Evolutionary conservation across 2,797 vertebrate species (phyloP).

Genomic region (Lycodopsis pacificus): DNA sequence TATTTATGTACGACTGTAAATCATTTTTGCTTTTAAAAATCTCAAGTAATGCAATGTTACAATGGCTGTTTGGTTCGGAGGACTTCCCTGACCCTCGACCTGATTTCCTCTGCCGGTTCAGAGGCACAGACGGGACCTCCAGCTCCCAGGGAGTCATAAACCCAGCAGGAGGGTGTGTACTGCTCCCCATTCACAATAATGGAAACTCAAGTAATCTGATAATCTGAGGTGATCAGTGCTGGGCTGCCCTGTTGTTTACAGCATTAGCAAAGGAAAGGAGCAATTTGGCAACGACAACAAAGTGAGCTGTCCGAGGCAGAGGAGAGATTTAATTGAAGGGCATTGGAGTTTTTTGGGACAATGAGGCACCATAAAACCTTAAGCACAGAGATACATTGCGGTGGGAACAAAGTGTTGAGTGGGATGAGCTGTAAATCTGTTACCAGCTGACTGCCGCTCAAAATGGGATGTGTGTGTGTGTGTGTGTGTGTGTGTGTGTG

Average conservation of each 20-base stretch:
- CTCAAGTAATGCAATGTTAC: background rate
- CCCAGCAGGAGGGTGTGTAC: slow-evolving; percentile 58
- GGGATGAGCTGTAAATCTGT: slow-evolving; percentile 72
- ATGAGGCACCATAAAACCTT: slow-evolving; percentile 74
- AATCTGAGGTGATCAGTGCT: slow-evolving; percentile 45
- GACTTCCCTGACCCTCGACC: slow-evolving; percentile 60
- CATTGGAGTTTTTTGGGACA: slow-evolving; percentile 59
- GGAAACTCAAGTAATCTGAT: slow-evolving; percentile 58
- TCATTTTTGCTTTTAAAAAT: background rate
- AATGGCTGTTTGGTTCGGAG: background rate
- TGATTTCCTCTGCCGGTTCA: slow-evolving; percentile 51
- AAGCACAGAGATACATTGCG: slow-evolving; percentile 63
- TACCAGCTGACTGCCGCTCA: slow-evolving; percentile 51
- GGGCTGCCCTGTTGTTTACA: slow-evolving; percentile 66
- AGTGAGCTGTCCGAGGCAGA: slow-evolving; percentile 59
- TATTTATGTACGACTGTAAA: background rate
- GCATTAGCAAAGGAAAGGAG: slow-evolving; percentile 64
- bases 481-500: slow-evolving; percentile 8
- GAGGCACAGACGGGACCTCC: slow-evolving; percentile 55
- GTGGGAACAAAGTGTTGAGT: slow-evolving; percentile 71
- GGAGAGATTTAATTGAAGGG: slow-evolving; percentile 68
- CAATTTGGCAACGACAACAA: slow-evolving; percentile 71
- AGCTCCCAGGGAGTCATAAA: slow-evolving; percentile 71
- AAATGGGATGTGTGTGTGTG: slow-evolving; percentile 22
- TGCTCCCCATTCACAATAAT: slow-evolving; percentile 57